phyloP scores from a whole-genome alignment of 2,888 invertebrate species.

The Acrobasis consociella region DNA sequence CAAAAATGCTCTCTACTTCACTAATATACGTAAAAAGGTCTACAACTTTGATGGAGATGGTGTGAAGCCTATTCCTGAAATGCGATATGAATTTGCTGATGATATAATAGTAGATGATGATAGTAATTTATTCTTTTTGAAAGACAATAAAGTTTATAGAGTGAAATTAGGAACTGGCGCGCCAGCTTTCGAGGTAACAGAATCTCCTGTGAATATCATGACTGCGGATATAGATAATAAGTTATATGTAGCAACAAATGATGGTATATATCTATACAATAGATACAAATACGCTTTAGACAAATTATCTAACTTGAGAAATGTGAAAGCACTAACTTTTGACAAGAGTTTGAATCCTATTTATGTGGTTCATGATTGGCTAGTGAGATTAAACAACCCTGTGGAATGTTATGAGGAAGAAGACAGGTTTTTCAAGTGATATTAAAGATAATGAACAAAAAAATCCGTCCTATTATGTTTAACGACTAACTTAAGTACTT shows the following conservation, averaged over 20 bases:
- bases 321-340: constrained; percentile 60
- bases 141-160: constrained; percentile 52
- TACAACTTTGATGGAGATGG: constrained; percentile 60
- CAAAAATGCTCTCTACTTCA: constrained; percentile 60
- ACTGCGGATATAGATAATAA: constrained; percentile 53
- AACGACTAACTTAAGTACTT: no score
- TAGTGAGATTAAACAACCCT: constrained; percentile 56
- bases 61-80: constrained; percentile 49
- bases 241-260: constrained; percentile 53
- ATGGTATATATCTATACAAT: constrained; percentile 64
- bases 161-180: constrained; percentile 58
- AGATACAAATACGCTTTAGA: constrained; percentile 69
- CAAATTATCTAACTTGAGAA: constrained; percentile 53
- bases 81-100: constrained; percentile 52
- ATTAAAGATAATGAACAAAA: constrained; percentile 2
- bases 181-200: constrained; percentile 7
- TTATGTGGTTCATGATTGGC: constrained; percentile 58
- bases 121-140: constrained; percentile 61
- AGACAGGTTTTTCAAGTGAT: constrained; percentile 23
- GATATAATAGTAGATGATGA: constrained; percentile 62
- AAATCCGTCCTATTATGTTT: no score
- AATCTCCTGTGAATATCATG: constrained; percentile 43
- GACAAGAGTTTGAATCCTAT: constrained; percentile 58
- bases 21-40: constrained; percentile 54
- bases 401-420: constrained; percentile 51